Evolutionary conservation across 2,113 vertebrate genomes (phyloP), one percentile per base, ranked within the genome.

Genomic region (Odocoileus hemionus): DNA sequence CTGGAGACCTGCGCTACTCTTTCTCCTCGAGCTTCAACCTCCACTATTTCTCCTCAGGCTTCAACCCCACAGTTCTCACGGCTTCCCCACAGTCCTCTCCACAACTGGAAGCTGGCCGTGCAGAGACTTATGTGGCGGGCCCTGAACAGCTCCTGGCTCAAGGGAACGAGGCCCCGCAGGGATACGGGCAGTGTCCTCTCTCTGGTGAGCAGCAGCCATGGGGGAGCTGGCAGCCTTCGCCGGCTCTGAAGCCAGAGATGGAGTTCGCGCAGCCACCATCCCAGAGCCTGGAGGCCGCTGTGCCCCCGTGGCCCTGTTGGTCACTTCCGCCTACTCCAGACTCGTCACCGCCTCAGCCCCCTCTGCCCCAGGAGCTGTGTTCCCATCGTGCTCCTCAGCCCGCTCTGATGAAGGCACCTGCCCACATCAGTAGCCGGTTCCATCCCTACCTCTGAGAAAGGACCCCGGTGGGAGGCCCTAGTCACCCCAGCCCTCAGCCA

Each of bases 111-210:
- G 23, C 74, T 10, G 43, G 7, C 19, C 1, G 4, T 12, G 1
- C 33, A 13, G 82, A 54, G 19, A n/a, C 54, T 82, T 54, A 54
- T 6, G 28, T 13, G 28, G 70, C 33, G 76, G 3, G 6, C 4
- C 52, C 36, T 0, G 57, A 45, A 9, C n/a, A 3, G 54, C n/a
- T 17, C 30, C 47, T 55, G 36, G 28, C 13, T 19, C 9, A 4
- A 0, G 25, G 36, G 7, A 33, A 26, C 6, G 36, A 14, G 26
- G 55, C n/a, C 64, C 57, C 36, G 5, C 85, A 19, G n/a, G 64
- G 39, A 3, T 28, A 13, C 6, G 54, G 7, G 12, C 57, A n/a
- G 6, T 3, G 1, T 0, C 6, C 12, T 4, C 13, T 7, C 33
- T 17, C 79, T 3, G 23, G 39, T 1, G 70, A 87, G 4, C 52